phyloP scores from a whole-genome alignment of 2,888 invertebrate species.

The Phania funesta region DNA sequence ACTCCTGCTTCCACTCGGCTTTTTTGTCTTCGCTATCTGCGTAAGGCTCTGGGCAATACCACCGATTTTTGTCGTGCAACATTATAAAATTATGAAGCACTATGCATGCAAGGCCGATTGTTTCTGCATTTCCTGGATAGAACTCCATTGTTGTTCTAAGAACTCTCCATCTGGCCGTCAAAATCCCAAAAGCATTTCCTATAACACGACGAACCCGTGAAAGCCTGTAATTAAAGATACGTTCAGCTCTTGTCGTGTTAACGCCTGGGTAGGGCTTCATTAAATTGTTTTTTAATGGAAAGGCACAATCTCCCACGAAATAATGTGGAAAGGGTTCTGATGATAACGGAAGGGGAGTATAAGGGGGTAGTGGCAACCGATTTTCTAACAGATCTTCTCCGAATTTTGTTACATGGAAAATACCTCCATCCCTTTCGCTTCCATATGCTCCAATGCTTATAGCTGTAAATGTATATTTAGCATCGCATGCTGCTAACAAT shows the following conservation, averaged over 20 bases:
- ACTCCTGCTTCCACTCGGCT: slow-evolving; percentile 17
- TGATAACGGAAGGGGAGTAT: neutral
- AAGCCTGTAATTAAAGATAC: neutral
- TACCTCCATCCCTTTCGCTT: neutral
- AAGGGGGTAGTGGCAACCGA: neutral
- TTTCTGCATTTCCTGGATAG: neutral
- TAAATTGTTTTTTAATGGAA: neutral
- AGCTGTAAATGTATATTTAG: neutral
- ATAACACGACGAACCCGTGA: neutral
- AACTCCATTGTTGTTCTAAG: neutral
- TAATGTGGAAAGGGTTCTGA: neutral
- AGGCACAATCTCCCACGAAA: slow-evolving; percentile 1
- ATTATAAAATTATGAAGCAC: slow-evolving; percentile 10
- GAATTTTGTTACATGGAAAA: slow-evolving; percentile 26
- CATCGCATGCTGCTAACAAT: slow-evolving; percentile 14
- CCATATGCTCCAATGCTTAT: neutral
- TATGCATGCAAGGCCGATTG: neutral
- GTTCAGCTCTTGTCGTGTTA: neutral
- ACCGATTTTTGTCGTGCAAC: neutral
- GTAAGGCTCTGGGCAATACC: slow-evolving; percentile 28
- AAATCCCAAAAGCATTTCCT: neutral
- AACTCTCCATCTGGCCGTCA: neutral
- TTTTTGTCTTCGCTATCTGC: neutral
- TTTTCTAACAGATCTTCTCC: slow-evolving; percentile 24
- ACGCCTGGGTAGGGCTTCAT: neutral